phyloP scores from a whole-genome alignment of 1,140 invertebrate species.

The Drepana arcuata region DNA sequence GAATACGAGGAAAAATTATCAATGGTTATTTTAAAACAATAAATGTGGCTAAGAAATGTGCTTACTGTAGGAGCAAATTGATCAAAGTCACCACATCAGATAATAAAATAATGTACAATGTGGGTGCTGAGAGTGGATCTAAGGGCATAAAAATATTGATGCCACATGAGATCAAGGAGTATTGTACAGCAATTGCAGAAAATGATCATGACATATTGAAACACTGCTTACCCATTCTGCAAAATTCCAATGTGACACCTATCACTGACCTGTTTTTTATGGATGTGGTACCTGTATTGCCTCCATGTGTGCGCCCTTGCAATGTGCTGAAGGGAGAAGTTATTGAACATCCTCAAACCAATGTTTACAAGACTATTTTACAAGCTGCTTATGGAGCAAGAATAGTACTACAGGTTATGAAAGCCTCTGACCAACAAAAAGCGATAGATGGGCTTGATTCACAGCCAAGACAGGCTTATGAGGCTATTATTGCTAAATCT shows the following conservation, averaged over 20 bases:
- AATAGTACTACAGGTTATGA: constrained; percentile 77
- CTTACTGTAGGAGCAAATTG: constrained; percentile 75
- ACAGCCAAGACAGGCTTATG: constrained; percentile 65
- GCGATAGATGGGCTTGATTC: constrained; percentile 43
- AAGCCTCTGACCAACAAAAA: constrained; percentile 54
- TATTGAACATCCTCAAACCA: constrained; percentile 87
- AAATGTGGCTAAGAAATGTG: constrained; percentile 74
- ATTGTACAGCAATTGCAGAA: constrained; percentile 83
- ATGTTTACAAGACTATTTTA: constrained; percentile 80
- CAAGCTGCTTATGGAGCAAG: constrained; percentile 75
- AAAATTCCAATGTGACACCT: constrained; percentile 63
- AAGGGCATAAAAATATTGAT: constrained; percentile 69
- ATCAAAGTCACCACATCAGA: constrained; percentile 75
- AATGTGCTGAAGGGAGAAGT: constrained; percentile 80
- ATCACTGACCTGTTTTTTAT: constrained; percentile 94
- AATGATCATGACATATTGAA: constrained; percentile 82
- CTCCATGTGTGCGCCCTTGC: constrained; percentile 87
- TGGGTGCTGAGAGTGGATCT: constrained; percentile 48
- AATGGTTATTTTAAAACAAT: constrained; percentile 73
- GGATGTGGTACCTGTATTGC: constrained; percentile 87
- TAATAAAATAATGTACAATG: constrained; percentile 74
- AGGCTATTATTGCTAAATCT: constrained; percentile 74
- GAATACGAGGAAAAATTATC: constrained; percentile 74
- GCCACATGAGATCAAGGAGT: constrained; percentile 78
- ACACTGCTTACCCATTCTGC: constrained; percentile 82